Percentiles rank a stretch among this genome's conserved stretches.
phyloP scores from a whole-genome alignment of 2,888 invertebrate species.

The Catocala sponsa region DNA sequence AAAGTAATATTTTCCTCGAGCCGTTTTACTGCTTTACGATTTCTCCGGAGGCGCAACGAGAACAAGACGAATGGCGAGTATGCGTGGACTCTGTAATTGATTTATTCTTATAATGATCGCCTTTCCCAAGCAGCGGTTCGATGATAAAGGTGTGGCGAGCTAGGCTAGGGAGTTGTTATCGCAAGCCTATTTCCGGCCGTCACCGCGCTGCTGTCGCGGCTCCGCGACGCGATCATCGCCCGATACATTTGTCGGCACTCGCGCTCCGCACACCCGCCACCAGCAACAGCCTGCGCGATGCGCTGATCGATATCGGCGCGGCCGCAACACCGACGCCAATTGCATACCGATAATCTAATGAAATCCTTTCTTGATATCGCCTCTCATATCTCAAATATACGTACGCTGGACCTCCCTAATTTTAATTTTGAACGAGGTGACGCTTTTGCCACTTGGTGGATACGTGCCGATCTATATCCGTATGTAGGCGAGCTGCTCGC shows the following conservation, averaged over 20 bases:
- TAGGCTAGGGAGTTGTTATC: conserved; percentile 84
- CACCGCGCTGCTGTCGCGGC: conserved; percentile 73
- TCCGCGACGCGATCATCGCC: conserved; percentile 79
- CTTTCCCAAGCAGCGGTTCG: conserved; percentile 78
- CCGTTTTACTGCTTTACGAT: conserved; percentile 64
- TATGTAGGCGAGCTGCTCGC: conserved; percentile 70
- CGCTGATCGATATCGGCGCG: conserved; percentile 74
- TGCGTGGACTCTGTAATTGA: conserved; percentile 71
- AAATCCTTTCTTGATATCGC: conserved; percentile 65
- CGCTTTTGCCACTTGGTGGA: conserved; percentile 69
- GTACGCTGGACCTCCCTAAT: conserved; percentile 52
- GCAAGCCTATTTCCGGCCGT: conserved; percentile 85
- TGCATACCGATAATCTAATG: conserved; percentile 80
- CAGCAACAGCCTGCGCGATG: conserved; percentile 63
- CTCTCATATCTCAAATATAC: conserved; percentile 34
- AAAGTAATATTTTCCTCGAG: conserved; percentile 53
- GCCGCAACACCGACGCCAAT: conserved; percentile 74
- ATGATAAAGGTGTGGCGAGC: conserved; percentile 79
- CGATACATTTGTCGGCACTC: conserved; percentile 85
- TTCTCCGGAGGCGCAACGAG: conserved; percentile 56
- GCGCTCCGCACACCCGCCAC: conserved; percentile 58
- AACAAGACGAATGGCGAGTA: conserved; percentile 59
- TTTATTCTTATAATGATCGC: conserved; percentile 84
- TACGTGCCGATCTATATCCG: conserved; percentile 74
- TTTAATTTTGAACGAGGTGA: conserved; percentile 64